Percentiles rank a stretch among this genome's conserved stretches.
These are phyloP conservation scores for Coenobita brevimanus DNA, from an alignment of 1,140 invertebrate genomes.

Conservation along the genomic window DNA sequence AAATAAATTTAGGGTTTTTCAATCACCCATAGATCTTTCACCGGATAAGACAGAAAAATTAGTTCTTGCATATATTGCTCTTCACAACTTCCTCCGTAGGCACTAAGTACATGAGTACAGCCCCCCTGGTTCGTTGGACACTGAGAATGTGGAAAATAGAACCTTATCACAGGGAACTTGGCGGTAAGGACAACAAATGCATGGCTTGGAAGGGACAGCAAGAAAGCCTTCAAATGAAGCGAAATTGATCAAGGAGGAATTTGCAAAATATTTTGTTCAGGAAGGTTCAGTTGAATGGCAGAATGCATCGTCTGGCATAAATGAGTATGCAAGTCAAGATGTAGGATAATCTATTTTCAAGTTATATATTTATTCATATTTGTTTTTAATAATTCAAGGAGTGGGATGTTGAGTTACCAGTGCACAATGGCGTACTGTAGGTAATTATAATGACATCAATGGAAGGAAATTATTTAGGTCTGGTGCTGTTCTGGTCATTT, in stretches of 20 bases:
- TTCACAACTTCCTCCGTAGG: not conserved
- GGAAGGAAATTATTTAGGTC: no score
- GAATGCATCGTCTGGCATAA: not conserved
- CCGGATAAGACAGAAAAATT: not conserved
- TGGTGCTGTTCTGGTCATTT: no score
- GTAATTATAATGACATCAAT: no score
- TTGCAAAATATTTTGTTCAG: conserved; percentile 2
- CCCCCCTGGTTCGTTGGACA: not conserved
- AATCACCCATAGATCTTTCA: not conserved
- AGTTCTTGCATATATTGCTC: not conserved
- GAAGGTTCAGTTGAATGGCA: conserved; percentile 3
- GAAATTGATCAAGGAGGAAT: conserved; percentile 4
- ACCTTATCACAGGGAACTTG: not conserved
- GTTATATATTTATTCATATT: not conserved
- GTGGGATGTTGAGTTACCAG: no score
- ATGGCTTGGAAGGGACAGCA: not conserved
- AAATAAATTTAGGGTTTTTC: not conserved
- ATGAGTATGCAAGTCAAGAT: not conserved
- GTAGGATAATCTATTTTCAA: no score
- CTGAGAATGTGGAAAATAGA: not conserved
- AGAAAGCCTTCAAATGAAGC: not conserved
- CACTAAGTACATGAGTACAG: not conserved
- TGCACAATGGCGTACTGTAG: no score
- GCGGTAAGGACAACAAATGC: not conserved
- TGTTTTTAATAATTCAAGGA: not conserved